Base-by-base conservation (phyloP, 1,140 invertebrate genomes). In the Lutraria rhynchaena region DNA sequence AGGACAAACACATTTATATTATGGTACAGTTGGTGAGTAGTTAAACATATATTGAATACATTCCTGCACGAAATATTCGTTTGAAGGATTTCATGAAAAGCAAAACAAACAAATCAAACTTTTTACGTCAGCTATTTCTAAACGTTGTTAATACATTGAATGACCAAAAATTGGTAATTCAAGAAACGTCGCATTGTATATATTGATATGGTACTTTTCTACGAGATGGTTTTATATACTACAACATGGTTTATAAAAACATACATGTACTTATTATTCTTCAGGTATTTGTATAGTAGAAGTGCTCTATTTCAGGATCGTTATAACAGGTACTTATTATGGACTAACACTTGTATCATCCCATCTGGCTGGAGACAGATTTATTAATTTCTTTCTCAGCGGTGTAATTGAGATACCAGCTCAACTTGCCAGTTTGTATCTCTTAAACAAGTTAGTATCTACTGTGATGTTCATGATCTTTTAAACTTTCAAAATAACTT, bases 321-420 rank as follows among this genome's bases (percentile, higher is more conserved):
- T 81, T 1, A 81, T 83, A 53, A 74, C 63, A 44, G 57, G 75
- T 31, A 80, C 65, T 27, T 88, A 88, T 44, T 86, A 85, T 55
- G 85, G 87, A 5, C 90, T 96, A 95, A 95, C 93, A 87, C 89
- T 89, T 87, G 80, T 82, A 41, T 85, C 83, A 41, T 51, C 80
- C 0, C 55, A 78, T 22, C 75, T 90, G 13, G 82, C 82, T 33
- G 81, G 88, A 37, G 74, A 78, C 73, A 37, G 89, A 74, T 92
- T 92, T 80, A 19, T 88, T 15, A 89, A 89, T 57, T 85, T 85
- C 65, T 82, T 86, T 57, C 51, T 88, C 0, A 84, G 70, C 27
- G 96, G 95, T 0, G 90, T 94, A 4, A 95, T 97, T 0, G 96
- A 97, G 92, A 92, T 96, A 73, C 96, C 96, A 0, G 95, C 94